Evolutionary conservation across 2,113 vertebrate species (phyloP), one percentile per base, ranked within the genome.

Genomic region (Gila orcuttii): DNA sequence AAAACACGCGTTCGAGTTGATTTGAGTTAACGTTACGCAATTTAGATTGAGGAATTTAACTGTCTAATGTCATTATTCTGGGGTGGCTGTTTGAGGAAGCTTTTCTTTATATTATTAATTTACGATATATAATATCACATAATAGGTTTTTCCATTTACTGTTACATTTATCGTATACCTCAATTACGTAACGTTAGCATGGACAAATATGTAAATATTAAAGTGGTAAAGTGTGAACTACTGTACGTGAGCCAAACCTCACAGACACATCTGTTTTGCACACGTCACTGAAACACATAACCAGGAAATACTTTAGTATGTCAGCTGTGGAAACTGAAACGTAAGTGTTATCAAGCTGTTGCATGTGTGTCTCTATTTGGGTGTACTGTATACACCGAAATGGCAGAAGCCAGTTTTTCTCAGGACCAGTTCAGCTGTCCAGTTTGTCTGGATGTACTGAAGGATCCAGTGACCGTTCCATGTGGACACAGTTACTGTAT

Each of bases 401-500:
- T 77, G 75, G 75, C 47, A 33, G 50, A 57, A 57, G 75, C 25
- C 3, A 23, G 17, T 31, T 55, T 77, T 33, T 78, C 28, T 57
- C 28, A 57, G 19, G 50, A 78, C 28, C 15, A 78, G 25, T 57
- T 57, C 3, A 57, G 50, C 12, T 52, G 73, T 28, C 3, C 73
- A 10, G 73, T 76, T 15, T 66, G 64, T 66, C 64, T 33, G 28
- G 64, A 68, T 68, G 6, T 68, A 2, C 3, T 68, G 15, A 68
- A 68, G 28, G 6, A 68, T 33, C 64, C 64, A 68, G 64, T 68
- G 28, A 17, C 64, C 31, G 33, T 8, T 76, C 28, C 64, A 6
- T 68, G 64, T 78, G 28, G 75, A 78, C 75, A 78, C 50, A 78
- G 64, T 19, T 33, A 68, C 64, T 68, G 64, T 8, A 33, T 68